Evolutionary conservation across 2,797 vertebrate genomes (phyloP).

Genomic region (Psittacula derbiana): DNA sequence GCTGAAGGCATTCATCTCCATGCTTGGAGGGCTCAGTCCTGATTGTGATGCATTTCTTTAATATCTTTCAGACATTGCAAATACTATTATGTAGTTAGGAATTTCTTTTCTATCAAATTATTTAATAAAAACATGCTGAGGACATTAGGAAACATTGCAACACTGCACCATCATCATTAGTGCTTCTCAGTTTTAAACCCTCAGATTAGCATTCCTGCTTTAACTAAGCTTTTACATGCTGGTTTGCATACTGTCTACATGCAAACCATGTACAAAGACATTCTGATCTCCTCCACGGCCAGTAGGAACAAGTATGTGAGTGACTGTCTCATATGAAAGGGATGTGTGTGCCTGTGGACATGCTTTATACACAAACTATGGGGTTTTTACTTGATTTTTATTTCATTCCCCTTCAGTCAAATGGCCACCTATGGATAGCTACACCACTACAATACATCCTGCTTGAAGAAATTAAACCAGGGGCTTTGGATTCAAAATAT

Average conservation of each 20-base stretch:
- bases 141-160: background rate
- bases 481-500: background rate
- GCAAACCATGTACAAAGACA: background rate
- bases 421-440: background rate
- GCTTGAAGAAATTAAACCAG: background rate
- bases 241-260: background rate
- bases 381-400: background rate
- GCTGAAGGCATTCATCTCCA: background rate
- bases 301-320: background rate
- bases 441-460: background rate
- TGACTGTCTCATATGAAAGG: background rate
- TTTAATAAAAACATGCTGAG: background rate
- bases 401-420: background rate
- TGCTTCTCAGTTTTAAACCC: background rate
- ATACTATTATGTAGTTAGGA: background rate
- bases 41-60: background rate
- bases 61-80: background rate
- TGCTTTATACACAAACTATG: background rate
- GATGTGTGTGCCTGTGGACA: background rate
- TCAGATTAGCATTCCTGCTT: slow-evolving; percentile 26
- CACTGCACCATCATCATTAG: background rate
- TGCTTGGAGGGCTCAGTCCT: background rate
- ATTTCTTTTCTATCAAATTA: background rate
- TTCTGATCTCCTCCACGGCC: background rate
- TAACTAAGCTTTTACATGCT: slow-evolving; percentile 24